A percentile compares a stretch with the other conserved stretches of the same genome.
phyloP scores from a whole-genome alignment of 2,797 vertebrate genomes.

The Decapterus maruadsi region DNA sequence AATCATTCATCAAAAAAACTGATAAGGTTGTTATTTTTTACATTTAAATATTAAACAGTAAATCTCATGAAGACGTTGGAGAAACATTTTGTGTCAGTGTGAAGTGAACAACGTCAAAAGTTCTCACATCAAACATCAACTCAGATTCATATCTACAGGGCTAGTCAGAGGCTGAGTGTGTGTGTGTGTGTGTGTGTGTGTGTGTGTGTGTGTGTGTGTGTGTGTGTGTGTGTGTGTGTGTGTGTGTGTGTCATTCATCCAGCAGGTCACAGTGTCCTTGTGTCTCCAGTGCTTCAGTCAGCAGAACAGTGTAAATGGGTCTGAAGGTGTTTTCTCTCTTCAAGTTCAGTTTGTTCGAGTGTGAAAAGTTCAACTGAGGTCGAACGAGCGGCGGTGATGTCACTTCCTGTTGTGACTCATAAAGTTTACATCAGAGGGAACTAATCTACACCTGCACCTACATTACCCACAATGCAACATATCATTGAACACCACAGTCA shows the following conservation, averaged over 20 bases:
- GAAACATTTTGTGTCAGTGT: no score
- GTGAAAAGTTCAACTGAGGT: not conserved
- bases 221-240: not conserved
- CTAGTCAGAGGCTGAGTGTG: no score
- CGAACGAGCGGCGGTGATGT: not conserved
- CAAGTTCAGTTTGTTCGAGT: not conserved
- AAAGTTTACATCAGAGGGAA: no score
- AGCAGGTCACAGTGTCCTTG: not conserved
- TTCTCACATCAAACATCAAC: no score
- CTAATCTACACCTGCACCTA: no score
- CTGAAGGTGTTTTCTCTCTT: not conserved
- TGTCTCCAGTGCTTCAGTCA: not conserved
- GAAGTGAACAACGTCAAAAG: no score
- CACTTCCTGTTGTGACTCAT: not conserved
- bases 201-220: no score
- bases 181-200: no score
- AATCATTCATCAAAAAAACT: no score
- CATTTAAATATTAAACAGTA: not conserved
- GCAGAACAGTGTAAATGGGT: not conserved
- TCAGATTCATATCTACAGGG: no score
- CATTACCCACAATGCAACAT: no score
- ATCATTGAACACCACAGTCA: no score
- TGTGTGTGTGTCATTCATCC: not conserved
- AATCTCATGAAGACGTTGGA: not conserved
- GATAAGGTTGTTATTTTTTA: not conserved